Percentiles rank a stretch among this genome's conserved stretches.
These are phyloP conservation scores for Patella depressa DNA, from an alignment of 2,888 invertebrate species.

Conservation along the genomic window DNA sequence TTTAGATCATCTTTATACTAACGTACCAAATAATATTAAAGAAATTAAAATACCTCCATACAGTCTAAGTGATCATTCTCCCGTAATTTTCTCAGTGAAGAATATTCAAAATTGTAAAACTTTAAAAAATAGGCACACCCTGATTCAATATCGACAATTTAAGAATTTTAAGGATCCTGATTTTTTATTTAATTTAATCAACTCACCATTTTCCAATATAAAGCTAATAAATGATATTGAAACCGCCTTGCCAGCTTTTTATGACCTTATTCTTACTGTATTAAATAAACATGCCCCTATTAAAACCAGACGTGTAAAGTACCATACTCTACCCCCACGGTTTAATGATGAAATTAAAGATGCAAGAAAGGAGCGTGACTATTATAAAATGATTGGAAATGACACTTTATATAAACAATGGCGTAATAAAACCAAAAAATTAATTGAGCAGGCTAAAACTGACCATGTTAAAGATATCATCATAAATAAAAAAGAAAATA, in stretches of 20 bases:
- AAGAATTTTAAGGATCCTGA: too few relatives aligned
- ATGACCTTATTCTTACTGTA: neutral
- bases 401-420: neutral
- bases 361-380: neutral
- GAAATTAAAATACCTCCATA: slow-evolving; percentile 13
- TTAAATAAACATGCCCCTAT: slow-evolving; percentile 5
- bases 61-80: slow-evolving; percentile 7
- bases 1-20: neutral
- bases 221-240: neutral
- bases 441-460: neutral
- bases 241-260: neutral
- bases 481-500: neutral
- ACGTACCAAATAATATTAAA: slow-evolving; percentile 3
- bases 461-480: too few relatives aligned
- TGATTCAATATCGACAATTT: too few relatives aligned
- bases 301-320: neutral
- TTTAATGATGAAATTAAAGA: neutral
- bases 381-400: neutral
- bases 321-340: neutral
- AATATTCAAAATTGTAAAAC: slow-evolving; percentile 11
- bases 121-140: neutral
- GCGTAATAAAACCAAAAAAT: neutral
- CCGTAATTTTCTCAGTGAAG: neutral
- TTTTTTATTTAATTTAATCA: too few relatives aligned
- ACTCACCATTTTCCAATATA: neutral